Conservation (phyloP, 2,113 vertebrate genomes). For the Tenrec ecaudatus region DNA sequence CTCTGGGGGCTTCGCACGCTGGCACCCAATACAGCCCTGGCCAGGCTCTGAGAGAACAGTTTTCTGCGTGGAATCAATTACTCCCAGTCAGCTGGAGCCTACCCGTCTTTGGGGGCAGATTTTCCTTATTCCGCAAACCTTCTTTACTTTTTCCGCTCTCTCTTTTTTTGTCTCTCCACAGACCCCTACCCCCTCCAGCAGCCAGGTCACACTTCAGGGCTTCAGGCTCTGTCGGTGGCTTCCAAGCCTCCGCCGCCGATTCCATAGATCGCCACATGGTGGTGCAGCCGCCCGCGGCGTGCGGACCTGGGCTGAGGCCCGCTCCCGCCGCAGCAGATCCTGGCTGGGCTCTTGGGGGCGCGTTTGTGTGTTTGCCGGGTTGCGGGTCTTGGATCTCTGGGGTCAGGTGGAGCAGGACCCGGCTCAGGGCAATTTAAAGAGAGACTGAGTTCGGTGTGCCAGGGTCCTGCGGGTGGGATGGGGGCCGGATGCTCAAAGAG, state of each 20-base stretch:
- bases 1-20: background rate
- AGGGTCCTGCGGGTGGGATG: background rate
- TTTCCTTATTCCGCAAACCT: background rate
- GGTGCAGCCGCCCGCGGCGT: conserved; percentile 37
- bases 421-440: background rate
- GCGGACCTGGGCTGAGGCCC: accelerated
- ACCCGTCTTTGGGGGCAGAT: background rate
- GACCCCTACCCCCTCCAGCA: background rate
- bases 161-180: background rate
- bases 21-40: background rate
- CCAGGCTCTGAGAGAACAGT: background rate
- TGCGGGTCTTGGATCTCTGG: background rate
- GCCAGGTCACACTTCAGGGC: background rate
- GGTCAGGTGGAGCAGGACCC: background rate
- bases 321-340: too few species aligned
- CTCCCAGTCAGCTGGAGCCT: background rate
- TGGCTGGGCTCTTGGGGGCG: accelerated
- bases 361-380: background rate
- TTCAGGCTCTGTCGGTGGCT: accelerated
- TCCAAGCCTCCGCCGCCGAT: background rate
- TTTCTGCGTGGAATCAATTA: background rate
- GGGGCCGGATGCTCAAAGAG: background rate
- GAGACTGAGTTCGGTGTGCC: background rate
- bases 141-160: background rate
- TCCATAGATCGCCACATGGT: conserved; percentile 52